Base-by-base conservation (phyloP, 2,888 invertebrate genomes). In the Schrankia costaestrigalis region DNA sequence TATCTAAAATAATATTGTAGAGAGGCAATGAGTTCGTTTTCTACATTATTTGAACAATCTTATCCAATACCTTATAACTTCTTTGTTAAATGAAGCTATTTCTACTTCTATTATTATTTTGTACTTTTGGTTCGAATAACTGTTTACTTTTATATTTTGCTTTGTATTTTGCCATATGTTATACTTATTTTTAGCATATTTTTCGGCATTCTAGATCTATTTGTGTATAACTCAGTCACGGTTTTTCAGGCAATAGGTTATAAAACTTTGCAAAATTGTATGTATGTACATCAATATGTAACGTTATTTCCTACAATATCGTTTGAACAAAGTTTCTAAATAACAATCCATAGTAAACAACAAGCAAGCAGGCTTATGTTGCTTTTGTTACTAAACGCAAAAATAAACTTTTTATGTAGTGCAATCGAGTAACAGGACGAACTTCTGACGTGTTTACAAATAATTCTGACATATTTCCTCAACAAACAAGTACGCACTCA, bases 221-320 rank as follows among this genome's bases (percentile, higher is more conserved):
- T 28, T 49, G 49, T 53, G 36, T 36, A 34, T 41, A 33, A 26
- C 26, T 36, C 38, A 43, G 53, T 39, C 54, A 50, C 49, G 54
- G 48, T 32, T 27, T 23, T 33, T 31, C 32, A 34, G 37, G 40
- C 37, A 43, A 42, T 32, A 17, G 24, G 23, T 31, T 35, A 51
- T 41, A 51, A 46, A 52, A 56, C 39, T 50, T 41, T 33, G 32
- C 26, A 8, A 29, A 51, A 46, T 43, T 34, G 51, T 42, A 52
- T 46, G n/a, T n/a, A n/a, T n/a, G n/a, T n/a, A n/a, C n/a, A 46
- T 40, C 56, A 42, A 37, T 41, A 27, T 32, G 31, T 37, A 31
- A 42, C 36, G 30, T 40, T 34, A 38, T 32, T 45, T 46, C 23
- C 35, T 55, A 37, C 39, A 50, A 55, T 36, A 55, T 41, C 28